Evolutionary conservation across 2,888 invertebrate genomes (phyloP).

Genomic region (Siphlonurus alternatus): DNA sequence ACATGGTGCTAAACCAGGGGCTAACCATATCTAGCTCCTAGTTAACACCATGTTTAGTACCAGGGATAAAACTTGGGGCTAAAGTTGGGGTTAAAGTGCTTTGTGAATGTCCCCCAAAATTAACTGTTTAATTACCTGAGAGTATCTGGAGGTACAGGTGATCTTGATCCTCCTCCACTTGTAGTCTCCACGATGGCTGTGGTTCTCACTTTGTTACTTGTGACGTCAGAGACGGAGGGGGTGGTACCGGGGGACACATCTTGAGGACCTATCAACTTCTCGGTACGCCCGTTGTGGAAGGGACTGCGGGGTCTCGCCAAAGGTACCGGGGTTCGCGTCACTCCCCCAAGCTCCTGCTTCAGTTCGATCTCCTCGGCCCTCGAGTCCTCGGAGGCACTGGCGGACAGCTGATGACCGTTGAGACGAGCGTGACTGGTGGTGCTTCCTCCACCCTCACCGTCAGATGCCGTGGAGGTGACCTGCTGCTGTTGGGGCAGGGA

Average conservation of each 20-base stretch:
- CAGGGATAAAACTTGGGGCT: no score
- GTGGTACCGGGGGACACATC: not conserved
- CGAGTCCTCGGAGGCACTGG: slow-evolving; percentile 8
- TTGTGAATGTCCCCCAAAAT: no score
- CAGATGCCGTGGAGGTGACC: slow-evolving; percentile 15
- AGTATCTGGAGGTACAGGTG: not conserved
- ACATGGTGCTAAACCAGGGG: no score
- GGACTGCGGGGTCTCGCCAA: slow-evolving; percentile 20
- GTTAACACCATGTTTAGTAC: no score
- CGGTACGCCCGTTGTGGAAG: slow-evolving; percentile 54
- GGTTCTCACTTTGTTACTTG: slow-evolving; percentile 36
- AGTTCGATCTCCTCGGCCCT: slow-evolving; percentile 15
- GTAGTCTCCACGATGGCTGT: slow-evolving; percentile 36
- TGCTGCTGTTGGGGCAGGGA: slow-evolving; percentile 31
- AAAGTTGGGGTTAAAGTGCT: no score
- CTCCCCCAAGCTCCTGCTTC: slow-evolving; percentile 16
- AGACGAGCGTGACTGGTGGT: slow-evolving; percentile 19
- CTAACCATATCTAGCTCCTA: no score
- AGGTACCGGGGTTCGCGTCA: not conserved
- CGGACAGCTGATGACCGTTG: slow-evolving; percentile 28
- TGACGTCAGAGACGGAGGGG: slow-evolving; percentile 15
- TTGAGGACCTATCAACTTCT: slow-evolving; percentile 46
- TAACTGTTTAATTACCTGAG: not conserved
- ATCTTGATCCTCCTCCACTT: not conserved
- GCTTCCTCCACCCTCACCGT: not conserved